Base-by-base conservation (phyloP, 2,113 vertebrate genomes). In the Lagopus muta region DNA sequence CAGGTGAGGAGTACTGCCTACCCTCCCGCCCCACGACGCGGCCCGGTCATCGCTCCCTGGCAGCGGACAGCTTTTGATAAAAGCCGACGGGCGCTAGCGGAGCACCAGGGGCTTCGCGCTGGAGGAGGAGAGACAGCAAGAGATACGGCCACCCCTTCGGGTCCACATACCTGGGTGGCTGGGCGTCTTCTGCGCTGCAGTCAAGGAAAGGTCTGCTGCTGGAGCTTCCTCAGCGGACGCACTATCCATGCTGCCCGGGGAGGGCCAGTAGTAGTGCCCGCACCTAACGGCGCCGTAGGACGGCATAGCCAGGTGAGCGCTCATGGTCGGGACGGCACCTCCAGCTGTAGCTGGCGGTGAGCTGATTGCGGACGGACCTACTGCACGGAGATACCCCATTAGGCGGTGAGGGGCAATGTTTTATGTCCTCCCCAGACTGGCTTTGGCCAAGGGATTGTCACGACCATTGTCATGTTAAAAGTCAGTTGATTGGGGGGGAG, bases 401-500 rank as follows among this genome's bases (percentile, higher is more conserved):
- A 67, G 11, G 17, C 0, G 19, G 27, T 8, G 52, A 32, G 40
- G 79, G 69, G 75, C 74, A 45, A 47, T 65, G 54, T 73, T 96
- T 96, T 97, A 96, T 89, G 80, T 70, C 60, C 84, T 79, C 22
- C n/a, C 78, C 48, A 45, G 16, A 28, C 88, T 28, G 72, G 82
- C 87, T 62, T 82, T 17, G 91, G 32, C 34, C 58, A 61, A 80
- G 52, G 76, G 58, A 81, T 79, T 76, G 89, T 62, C 94, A 82
- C 0, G 60, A 71, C 71, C 94, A 92, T 96, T 95, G 67, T 95
- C 94, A 96, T 97, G 96, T 76, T 95, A 95, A 97, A 86, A 78
- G 70, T 25, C 14, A 3, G 48, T 94, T 92, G 94, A 94, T 75
- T 87, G 54, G 27, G 43, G 58, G 65, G 94, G 92, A 79, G 91